Base-by-base conservation (phyloP, 2,113 vertebrate species). In the Solea solea region DNA sequence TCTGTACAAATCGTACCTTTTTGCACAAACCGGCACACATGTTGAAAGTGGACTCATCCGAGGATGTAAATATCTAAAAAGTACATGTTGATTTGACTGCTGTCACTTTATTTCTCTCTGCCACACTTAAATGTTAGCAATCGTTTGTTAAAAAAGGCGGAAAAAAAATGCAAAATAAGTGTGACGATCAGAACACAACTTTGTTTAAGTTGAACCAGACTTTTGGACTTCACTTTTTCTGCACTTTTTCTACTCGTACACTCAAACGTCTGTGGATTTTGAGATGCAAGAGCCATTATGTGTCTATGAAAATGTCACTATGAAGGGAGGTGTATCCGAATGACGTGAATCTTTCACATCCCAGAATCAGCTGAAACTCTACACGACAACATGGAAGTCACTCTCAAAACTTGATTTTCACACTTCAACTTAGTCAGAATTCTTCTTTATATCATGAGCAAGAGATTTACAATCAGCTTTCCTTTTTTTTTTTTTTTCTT, bases 41-140 rank as follows among this genome's bases (percentile, higher is more conserved):
- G 69, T 76, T 9, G 14, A 58, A 21, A 13, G 44, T 52, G 57
- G 46, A 56, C 10, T 54, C 3, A 13, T 52, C 81, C 69, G 10
- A 74, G 42, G 48, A 62, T 86, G 78, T 85, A 80, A 74, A 87
- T 88, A 85, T 80, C 64, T 65, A 10, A 57, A 59, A 11, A 11
- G 10, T 25, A 59, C 12, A 73, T 80, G 63, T 68, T 81, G 1
- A 83, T 85, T 80, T 74, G 63, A 81, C 81, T 69, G 67, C 51
- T 87, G 41, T 40, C 49, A 41, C 4, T 61, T 49, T 68, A 42
- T 72, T 76, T 71, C 52, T 67, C 49, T 64, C 42, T 42, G 49
- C 64, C 76, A 48, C 73, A 48, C 8, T 53, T n/a, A 76, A 69
- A 77, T 68, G 54, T 70, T 66, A 9, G 1, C 34, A 65, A 64